A percentile compares a stretch with the other conserved stretches of the same genome.
Conservation (phyloP, 2,888 invertebrate genomes). For the Drosophila nr. fundita region DNA sequence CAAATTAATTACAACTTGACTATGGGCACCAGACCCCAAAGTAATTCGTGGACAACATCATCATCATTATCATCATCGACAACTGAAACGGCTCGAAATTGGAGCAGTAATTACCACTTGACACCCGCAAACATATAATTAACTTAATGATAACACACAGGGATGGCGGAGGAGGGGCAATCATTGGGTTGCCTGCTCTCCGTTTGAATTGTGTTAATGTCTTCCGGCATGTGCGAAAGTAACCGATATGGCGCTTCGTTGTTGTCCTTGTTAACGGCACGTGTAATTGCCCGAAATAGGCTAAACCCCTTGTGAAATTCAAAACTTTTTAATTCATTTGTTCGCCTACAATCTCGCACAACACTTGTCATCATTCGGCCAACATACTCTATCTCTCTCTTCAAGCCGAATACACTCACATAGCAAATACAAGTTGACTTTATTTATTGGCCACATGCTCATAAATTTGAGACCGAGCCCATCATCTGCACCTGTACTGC, state of each 20-base stretch:
- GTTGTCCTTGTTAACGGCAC: constrained; percentile 57
- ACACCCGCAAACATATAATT: constrained; percentile 73
- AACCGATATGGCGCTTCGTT: constrained; percentile 28
- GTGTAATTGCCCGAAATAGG: constrained; percentile 63
- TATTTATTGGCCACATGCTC: constrained; percentile 57
- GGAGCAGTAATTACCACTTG: constrained; percentile 71
- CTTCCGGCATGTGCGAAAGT: constrained; percentile 47
- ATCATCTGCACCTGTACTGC: constrained; percentile 57
- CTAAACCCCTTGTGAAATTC: constrained; percentile 48
- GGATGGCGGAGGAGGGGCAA: not conserved
- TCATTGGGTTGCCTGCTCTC: not conserved
- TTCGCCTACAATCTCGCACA: constrained; percentile 3
- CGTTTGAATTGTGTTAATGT: constrained; percentile 40
- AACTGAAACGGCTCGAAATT: constrained; percentile 57
- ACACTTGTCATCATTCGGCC: constrained; percentile 9
- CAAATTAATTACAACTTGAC: constrained; percentile 74
- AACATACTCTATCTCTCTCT: not conserved
- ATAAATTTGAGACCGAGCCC: constrained; percentile 32
- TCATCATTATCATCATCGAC: constrained; percentile 43
- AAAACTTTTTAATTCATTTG: constrained; percentile 69
- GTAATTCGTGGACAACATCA: constrained; percentile 56
- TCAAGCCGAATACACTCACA: not conserved
- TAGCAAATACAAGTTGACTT: constrained; percentile 39
- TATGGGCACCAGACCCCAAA: constrained; percentile 37
- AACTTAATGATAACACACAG: constrained; percentile 68